Percentiles rank a stretch among this genome's conserved stretches.
Conservation (phyloP, 2,113 vertebrate genomes). For the Tor tambroides region DNA sequence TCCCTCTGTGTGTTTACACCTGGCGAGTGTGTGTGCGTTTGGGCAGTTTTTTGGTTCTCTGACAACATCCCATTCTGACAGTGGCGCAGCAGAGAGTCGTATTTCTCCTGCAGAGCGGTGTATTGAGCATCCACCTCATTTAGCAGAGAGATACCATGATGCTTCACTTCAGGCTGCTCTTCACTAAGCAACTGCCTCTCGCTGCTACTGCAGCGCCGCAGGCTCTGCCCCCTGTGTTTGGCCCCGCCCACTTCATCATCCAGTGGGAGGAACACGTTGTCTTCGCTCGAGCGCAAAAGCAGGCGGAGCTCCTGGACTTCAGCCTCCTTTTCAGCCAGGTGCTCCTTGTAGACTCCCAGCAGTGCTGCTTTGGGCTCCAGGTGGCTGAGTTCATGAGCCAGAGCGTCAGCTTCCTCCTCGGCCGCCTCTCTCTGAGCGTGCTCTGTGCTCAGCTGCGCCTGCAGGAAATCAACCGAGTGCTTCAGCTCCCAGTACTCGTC, state of each 20-base stretch:
- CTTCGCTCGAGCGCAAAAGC: slow-evolving; percentile 75
- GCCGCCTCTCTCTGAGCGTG: slow-evolving; percentile 76
- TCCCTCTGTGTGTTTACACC: slow-evolving; percentile 40
- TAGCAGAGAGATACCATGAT: slow-evolving; percentile 89
- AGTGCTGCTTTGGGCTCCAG: slow-evolving; percentile 81
- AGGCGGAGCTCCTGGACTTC: slow-evolving; percentile 87
- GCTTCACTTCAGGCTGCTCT: slow-evolving; percentile 59
- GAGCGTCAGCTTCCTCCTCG: slow-evolving; percentile 81
- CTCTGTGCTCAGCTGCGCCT: slow-evolving; percentile 84
- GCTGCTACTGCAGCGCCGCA: slow-evolving; percentile 69
- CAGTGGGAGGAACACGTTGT: slow-evolving; percentile 73
- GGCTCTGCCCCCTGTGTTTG: slow-evolving; percentile 58
- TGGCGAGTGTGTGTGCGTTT: not conserved
- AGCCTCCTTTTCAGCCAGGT: slow-evolving; percentile 81
- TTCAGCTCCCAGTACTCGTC: slow-evolving; percentile 85
- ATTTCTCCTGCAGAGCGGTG: slow-evolving; percentile 90
- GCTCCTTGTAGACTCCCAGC: slow-evolving; percentile 72
- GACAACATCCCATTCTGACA: slow-evolving; percentile 74
- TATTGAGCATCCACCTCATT: slow-evolving; percentile 96
- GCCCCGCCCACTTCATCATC: slow-evolving; percentile 72
- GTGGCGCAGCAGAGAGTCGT: slow-evolving; percentile 85
- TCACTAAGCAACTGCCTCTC: slow-evolving; percentile 69
- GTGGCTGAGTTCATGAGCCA: slow-evolving; percentile 80
- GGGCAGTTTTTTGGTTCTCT: slow-evolving; percentile 77
- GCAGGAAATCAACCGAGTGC: slow-evolving; percentile 79